phyloP scores from a whole-genome alignment of 2,113 vertebrate genomes.

The Plestiodon gilberti region DNA sequence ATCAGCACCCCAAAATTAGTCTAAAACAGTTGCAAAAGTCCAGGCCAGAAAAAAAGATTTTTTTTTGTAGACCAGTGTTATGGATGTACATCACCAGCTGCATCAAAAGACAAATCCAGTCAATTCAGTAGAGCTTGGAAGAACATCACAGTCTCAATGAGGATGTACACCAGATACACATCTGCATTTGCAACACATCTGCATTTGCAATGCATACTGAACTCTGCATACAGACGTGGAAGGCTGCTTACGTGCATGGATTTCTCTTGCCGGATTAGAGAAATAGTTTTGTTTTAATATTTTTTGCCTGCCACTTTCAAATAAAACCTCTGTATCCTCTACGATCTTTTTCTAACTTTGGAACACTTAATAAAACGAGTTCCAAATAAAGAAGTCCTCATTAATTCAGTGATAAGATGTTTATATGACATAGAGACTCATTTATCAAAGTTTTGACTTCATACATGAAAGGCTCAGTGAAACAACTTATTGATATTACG shows the following conservation, averaged over 20 bases:
- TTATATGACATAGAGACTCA: neutral
- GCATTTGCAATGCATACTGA: neutral
- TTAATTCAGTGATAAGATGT: neutral
- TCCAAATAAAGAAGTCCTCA: neutral
- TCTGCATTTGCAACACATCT: neutral
- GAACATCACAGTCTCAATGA: neutral
- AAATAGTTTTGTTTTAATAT: neutral
- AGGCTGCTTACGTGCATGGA: neutral
- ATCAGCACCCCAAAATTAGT: no score
- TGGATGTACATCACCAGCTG: neutral
- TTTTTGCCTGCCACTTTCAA: neutral
- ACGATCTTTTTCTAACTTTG: neutral
- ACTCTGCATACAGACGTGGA: neutral
- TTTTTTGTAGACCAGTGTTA: no score
- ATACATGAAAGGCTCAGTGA: neutral
- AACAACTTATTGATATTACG: neutral
- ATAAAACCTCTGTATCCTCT: neutral
- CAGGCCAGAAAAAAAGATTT: no score
- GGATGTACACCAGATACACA: neutral
- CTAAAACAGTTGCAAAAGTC: no score
- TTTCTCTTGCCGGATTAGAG: neutral
- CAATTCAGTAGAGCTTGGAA: neutral
- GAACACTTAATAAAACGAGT: neutral
- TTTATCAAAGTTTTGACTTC: slow-evolving; percentile 20
- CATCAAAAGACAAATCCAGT: neutral